Base-by-base conservation (phyloP, 2,113 vertebrate species). In the Eulemur macaco region DNA sequence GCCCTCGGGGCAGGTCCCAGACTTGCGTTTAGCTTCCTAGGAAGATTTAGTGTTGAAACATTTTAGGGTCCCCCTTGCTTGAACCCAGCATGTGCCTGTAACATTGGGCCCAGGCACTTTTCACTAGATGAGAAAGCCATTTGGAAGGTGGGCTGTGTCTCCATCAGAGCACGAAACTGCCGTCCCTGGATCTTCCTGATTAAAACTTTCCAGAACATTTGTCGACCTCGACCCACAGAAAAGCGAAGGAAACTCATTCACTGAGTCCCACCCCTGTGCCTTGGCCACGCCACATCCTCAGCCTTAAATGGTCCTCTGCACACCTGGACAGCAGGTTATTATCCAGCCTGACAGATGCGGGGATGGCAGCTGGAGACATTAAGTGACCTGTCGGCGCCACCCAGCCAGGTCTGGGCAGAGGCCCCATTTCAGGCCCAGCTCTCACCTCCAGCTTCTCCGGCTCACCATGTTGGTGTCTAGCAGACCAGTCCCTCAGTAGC, bases 221-320 rank as follows among this genome's bases (percentile, higher is more conserved):
- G 0, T 1, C 29, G 64, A 63, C 50, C 17, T 80, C 81, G 15
- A 8, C 6, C 9, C 31, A 12, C 18, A 77, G 85, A 37, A 68
- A 58, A 56, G 69, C 2, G 58, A 54, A 39, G 29, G 42, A 96
- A 69, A 21, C 1, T 15, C 37, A 8, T 3, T 4, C n/a, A 0
- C 27, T 0, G n/a, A 45, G 6, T 42, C 68, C 17, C 21, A 6
- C 11, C 50, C 18, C 0, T 3, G 13, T 7, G 34, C 39, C 45
- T 21, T 27, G 58, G 58, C 23, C 58, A 12, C 5, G 3, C n/a
- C 8, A 8, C 4, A 0, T 0, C 8, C 13, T 13, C 4, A 25
- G 8, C 45, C 42, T 4, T 2, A 0, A 9, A 11, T 2, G 1
- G 42, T 15, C 42, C 68, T 31, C 80, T 21, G 39, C 10, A 4